Evolutionary conservation across 2,888 invertebrate genomes (phyloP).

Genomic region (Peribatodes rhomboidaria): DNA sequence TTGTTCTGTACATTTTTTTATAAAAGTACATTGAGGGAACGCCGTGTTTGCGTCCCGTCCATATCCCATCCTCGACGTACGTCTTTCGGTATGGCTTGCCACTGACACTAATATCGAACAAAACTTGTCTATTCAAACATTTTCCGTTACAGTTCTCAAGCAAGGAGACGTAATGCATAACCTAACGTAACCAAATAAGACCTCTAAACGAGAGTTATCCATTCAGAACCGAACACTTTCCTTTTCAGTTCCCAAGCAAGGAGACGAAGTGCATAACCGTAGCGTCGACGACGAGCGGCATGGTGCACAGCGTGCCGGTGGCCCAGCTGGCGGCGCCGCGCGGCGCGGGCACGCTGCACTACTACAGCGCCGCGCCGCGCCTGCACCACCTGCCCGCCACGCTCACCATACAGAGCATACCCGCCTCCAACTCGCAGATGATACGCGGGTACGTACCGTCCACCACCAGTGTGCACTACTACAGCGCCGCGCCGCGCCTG

Average conservation of each 20-base stretch:
- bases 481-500: not conserved
- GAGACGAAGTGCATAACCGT: slow-evolving; percentile 82
- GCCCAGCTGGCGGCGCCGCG: slow-evolving; percentile 75
- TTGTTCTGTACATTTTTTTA: too few species aligned
- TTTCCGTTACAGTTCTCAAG: slow-evolving; percentile 64
- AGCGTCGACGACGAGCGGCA: slow-evolving; percentile 79
- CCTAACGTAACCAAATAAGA: too few species aligned
- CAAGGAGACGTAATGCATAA: slow-evolving; percentile 79
- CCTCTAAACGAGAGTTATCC: not conserved
- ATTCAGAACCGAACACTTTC: not conserved
- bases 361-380: slow-evolving; percentile 65
- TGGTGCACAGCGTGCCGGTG: slow-evolving; percentile 81
- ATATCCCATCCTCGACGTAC: too few species aligned
- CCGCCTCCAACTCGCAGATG: slow-evolving; percentile 74
- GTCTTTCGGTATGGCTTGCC: too few species aligned
- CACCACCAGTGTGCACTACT: too few species aligned
- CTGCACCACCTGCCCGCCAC: slow-evolving; percentile 76
- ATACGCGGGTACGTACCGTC: slow-evolving; percentile 76
- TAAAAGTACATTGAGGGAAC: too few species aligned
- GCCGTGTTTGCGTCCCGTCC: too few species aligned
- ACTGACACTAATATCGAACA: too few species aligned
- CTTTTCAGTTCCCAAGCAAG: slow-evolving; percentile 68
- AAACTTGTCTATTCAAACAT: not conserved
- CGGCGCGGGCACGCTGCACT: slow-evolving; percentile 74
- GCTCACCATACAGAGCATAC: slow-evolving; percentile 78